Conservation (phyloP, 2,797 vertebrate genomes). For the Hirundo rustica region DNA sequence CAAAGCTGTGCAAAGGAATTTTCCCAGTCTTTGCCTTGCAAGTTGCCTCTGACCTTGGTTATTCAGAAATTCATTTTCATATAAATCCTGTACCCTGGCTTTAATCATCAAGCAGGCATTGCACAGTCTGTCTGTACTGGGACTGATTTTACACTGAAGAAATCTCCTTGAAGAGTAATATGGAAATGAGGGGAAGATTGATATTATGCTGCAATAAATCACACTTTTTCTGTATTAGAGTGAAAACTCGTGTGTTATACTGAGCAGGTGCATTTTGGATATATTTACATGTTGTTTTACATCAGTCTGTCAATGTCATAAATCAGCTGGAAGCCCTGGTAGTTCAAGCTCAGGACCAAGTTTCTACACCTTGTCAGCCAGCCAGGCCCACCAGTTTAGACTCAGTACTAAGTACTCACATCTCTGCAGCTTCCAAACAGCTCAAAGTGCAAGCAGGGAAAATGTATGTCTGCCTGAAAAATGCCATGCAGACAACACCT, state of each 20-base stretch:
- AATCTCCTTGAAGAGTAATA: not conserved
- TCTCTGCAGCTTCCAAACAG: not conserved
- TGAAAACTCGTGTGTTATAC: not conserved
- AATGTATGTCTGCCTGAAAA: not conserved
- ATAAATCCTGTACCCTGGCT: not conserved
- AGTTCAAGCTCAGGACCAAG: not conserved
- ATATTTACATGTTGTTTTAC: not conserved
- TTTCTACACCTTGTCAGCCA: not conserved
- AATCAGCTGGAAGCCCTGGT: not conserved
- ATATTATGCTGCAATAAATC: not conserved
- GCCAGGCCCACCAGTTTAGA: not conserved
- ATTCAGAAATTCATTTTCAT: not conserved
- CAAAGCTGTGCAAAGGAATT: not conserved
- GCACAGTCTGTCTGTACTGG: not conserved
- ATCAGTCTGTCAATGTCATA: not conserved
- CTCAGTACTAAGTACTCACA: not conserved
- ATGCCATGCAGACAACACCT: not conserved
- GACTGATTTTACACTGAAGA: not conserved
- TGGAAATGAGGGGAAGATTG: not conserved
- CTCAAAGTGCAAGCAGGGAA: not conserved
- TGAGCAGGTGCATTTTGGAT: not conserved
- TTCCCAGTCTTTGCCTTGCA: not conserved
- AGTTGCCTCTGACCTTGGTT: not conserved
- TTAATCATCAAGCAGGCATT: not conserved
- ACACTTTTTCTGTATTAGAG: not conserved